Conservation (phyloP, 2,888 invertebrate genomes). For the Lepas anatifera region DNA sequence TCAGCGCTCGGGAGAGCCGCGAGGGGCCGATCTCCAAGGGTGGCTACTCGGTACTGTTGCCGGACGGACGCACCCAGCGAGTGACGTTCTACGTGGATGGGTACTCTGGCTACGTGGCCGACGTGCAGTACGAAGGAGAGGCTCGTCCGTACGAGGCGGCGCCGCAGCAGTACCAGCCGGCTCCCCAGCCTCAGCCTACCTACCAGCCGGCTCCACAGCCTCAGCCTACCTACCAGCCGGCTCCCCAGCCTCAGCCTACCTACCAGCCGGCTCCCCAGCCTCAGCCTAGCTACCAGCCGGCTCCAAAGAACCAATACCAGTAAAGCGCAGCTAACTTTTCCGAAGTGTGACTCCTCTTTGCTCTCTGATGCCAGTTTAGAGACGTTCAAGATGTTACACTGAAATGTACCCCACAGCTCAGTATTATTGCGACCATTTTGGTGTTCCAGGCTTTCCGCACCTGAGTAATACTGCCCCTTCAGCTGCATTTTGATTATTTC, state of each 20-base stretch:
- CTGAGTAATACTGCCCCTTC: too few relatives aligned
- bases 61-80: conserved; percentile 19
- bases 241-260: not conserved
- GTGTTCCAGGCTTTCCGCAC: too few relatives aligned
- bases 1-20: conserved; percentile 19
- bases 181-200: not conserved
- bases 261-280: not conserved
- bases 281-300: not conserved
- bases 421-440: too few relatives aligned
- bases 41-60: conserved; percentile 18
- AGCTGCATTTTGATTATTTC: too few relatives aligned
- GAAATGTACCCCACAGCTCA: too few relatives aligned
- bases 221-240: not conserved
- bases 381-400: too few relatives aligned
- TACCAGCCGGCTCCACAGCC: not conserved
- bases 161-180: not conserved
- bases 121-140: conserved; percentile 18
- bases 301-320: too few relatives aligned
- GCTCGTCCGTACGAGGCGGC: not conserved
- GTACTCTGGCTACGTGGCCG: conserved; percentile 18
- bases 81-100: conserved; percentile 19
- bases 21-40: conserved; percentile 19
- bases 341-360: too few relatives aligned
- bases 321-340: too few relatives aligned
- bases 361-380: too few relatives aligned